Conservation (phyloP, 2,113 vertebrate genomes). For the Carassius carassius region DNA sequence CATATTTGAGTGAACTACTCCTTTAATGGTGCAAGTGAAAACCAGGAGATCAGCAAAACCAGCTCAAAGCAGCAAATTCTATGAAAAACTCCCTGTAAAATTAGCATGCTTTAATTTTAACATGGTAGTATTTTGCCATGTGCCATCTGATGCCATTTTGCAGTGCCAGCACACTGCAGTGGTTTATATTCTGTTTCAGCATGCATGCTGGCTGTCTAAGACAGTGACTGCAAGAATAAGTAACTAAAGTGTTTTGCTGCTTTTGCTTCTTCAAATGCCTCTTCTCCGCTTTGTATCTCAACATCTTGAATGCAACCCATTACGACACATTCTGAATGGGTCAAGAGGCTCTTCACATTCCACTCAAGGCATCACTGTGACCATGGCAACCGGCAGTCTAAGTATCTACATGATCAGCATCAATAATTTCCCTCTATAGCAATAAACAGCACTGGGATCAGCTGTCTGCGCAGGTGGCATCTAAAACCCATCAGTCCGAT, state of each 20-base stretch:
- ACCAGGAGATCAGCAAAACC: neutral
- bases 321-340: neutral
- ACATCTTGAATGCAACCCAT: constrained; percentile 11
- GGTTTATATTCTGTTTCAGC: neutral
- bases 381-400: constrained; percentile 25
- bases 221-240: neutral
- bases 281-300: constrained; percentile 4
- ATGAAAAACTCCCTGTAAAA: neutral
- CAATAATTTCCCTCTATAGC: neutral
- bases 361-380: neutral
- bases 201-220: neutral
- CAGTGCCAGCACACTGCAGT: neutral
- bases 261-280: neutral
- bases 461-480: constrained; percentile 5
- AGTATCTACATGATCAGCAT: constrained; percentile 8
- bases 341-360: constrained; percentile 13
- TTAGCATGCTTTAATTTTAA: neutral
- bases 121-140: neutral
- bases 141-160: neutral
- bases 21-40: neutral
- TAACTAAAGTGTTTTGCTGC: neutral
- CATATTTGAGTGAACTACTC: neutral
- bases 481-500: constrained; percentile 1
- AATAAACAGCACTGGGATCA: neutral
- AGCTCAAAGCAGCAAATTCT: neutral